Base-by-base conservation (phyloP, 2,888 invertebrate species). In the Dendrolimus pini region DNA sequence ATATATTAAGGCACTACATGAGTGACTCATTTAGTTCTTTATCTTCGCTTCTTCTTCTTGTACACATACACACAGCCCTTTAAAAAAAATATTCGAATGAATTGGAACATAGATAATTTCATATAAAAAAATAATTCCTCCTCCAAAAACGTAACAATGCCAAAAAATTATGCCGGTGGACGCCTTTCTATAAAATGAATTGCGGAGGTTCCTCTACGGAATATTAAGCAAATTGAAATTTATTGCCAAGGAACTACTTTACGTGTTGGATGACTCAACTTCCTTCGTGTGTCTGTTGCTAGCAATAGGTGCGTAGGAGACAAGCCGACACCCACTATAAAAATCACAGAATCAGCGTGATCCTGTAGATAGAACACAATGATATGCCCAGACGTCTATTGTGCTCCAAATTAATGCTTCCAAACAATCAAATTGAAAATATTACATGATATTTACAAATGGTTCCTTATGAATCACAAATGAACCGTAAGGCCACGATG, bases 371-470 rank as follows among this genome's bases (percentile, higher is more conserved):
- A 69, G 65, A 63, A 72, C 62, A 70, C 70, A 68, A 65, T 71
- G 78, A 84, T 80, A 82, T 65, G 80, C 80, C 47, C 82, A 82
- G 82, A 84, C 82, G 81, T 72, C 73, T 66, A 80, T 85, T 82
- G 81, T 84, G 65, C 66, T 71, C 62, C 60, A 71, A 75, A 76
- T 77, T 76, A 74, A 79, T 79, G 72, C 68, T 9, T 30, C 55
- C 56, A 58, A 53, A 62, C 66, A 60, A 62, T 60, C 55, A 13
- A 42, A 9, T 47, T 47, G 12, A 9, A 10, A 47, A 12, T 47
- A 47, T 47, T 47, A 47, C 47, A 47, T 47, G 47, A 12, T 47
- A 10, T 47, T 47, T 47, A 10, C 9, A 47, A 30, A 6, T 30
- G 30, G 30, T 30, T 30, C 30, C 30, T 30, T 3, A 2, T 47